Evolutionary conservation across 1,140 invertebrate species (phyloP), one percentile per base, ranked within the genome.

Genomic region (Lepidostoma basale): DNA sequence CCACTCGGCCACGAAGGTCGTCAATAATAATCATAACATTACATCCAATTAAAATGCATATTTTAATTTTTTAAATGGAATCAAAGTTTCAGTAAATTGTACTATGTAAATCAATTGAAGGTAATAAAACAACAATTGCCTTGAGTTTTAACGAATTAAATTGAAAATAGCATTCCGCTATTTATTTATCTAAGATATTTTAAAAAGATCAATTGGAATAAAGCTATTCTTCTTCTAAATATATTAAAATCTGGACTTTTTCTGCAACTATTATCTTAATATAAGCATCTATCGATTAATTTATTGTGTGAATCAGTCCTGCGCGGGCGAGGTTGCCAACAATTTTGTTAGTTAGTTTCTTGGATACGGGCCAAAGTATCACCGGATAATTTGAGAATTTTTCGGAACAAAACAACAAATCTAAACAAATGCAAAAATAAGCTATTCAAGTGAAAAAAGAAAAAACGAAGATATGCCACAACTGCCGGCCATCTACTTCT

Each of bases 331-430:
- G 25, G 18, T 33, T 56, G 52, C 52, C 52, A 56, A 3, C 16
- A 33, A n/a, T 28, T 33, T 30, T 5, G 33, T 18, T 56, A n/a
- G n/a, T n/a, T n/a, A n/a, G n/a, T 33, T 3, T 33, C 20, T 33
- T 56, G 52, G 52, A 56, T 4, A 3, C 2, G 28, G 14, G 52
- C 52, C 52, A 56, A 56, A 18, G 14, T 56, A 56, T 56, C 28
- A 33, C 16, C 26, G 52, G 52, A 56, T 56, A 56, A 56, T 56
- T 56, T 56, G 26, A 56, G 28, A 56, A 9, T 56, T n/a, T 52
- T 54, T 36, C 52, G 20, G 28, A 30, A 56, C 8, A 33, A 2
- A 36, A 36, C 14, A 12, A 36, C 33, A 36, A 36, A 36, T 36
- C 5, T 12, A 36, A 36, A n/a, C 10, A 36, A 36, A 36, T 9